Conservation (phyloP, 2,797 vertebrate genomes). For the Hyperoplus immaculatus region DNA sequence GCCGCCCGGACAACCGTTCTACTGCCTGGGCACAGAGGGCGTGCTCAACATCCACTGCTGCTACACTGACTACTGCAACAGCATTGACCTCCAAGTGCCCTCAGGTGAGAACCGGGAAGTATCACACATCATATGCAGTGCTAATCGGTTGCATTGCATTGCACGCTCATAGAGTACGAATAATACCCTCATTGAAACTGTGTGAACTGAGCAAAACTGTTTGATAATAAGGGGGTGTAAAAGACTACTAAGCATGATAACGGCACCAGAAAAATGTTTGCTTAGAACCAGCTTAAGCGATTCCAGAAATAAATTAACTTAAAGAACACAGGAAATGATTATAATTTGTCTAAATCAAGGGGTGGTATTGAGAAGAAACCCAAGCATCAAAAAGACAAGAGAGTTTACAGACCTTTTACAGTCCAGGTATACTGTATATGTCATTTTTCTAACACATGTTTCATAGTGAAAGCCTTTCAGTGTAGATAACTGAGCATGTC, state of each 20-base stretch:
- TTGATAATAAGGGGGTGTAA: background rate
- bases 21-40: constrained; percentile 91
- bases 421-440: background rate
- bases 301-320: background rate
- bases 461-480: constrained; percentile 17
- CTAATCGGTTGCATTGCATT: background rate
- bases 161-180: no score
- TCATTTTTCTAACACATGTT: background rate
- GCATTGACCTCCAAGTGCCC: constrained; percentile 90
- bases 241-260: background rate
- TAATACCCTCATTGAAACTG: no score
- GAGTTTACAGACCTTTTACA: constrained; percentile 7
- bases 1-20: constrained; percentile 93
- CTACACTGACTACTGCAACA: constrained; percentile 96
- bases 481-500: background rate
- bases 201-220: background rate
- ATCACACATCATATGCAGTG: no score
- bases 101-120: constrained; percentile 84
- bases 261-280: no score
- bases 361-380: background rate
- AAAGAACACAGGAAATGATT: background rate
- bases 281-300: background rate
- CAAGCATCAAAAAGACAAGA: background rate
- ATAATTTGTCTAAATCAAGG: background rate
- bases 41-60: constrained; percentile 95